Percentiles rank a stretch among this genome's conserved stretches.
Conservation (phyloP, 2,888 invertebrate species). For the Drosophila differens region DNA sequence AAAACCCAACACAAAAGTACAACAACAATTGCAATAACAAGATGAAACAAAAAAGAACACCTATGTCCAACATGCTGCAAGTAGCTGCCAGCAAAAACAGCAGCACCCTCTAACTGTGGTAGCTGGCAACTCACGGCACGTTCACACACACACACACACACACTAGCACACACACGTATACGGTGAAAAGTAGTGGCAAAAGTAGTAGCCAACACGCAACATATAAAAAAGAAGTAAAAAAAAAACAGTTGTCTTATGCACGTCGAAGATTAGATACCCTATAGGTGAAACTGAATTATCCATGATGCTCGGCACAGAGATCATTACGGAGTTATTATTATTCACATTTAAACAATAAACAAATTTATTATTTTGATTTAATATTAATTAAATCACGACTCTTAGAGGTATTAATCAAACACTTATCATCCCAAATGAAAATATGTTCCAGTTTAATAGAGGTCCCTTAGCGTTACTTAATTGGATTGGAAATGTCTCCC, state of each 20-base stretch:
- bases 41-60: conserved; percentile 17
- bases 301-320: not conserved
- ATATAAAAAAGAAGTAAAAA: conserved; percentile 29
- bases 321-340: not conserved
- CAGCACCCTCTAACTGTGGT: conserved; percentile 41
- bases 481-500: not conserved
- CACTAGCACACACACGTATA: conserved; percentile 58
- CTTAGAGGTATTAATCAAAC: not conserved
- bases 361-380: not conserved
- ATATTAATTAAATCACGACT: not conserved
- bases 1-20: conserved; percentile 59
- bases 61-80: conserved; percentile 48
- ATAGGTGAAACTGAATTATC: not conserved
- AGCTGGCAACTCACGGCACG: conserved; percentile 60
- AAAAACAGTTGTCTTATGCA: not conserved
- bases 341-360: not conserved
- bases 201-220: conserved; percentile 62
- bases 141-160: conserved; percentile 30
- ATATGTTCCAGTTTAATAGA: not conserved
- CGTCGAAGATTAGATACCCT: conserved; percentile 1
- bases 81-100: conserved; percentile 47
- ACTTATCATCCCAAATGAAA: not conserved
- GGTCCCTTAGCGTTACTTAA: not conserved
- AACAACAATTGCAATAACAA: conserved; percentile 47
- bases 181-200: conserved; percentile 72